Evolutionary conservation across 1,140 invertebrate species (phyloP).

Genomic region (Odontomachus brunneus): DNA sequence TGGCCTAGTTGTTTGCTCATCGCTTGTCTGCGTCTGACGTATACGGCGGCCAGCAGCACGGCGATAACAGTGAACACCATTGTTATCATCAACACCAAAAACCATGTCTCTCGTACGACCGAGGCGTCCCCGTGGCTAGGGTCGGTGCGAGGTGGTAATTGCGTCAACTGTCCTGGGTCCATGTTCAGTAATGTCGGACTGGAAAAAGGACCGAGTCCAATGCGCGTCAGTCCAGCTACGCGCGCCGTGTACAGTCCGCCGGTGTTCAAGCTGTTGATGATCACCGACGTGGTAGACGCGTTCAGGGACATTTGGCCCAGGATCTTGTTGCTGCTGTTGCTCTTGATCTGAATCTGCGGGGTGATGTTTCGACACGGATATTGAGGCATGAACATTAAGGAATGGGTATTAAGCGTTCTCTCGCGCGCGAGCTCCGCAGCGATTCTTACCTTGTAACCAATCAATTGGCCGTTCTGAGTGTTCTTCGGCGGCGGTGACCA

Average conservation of each 20-base stretch:
- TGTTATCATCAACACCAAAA: conserved; percentile 90
- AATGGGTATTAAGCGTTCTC: too few species aligned
- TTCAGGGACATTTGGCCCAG: conserved; percentile 91
- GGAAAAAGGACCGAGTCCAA: conserved; percentile 90
- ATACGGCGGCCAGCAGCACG: conserved; percentile 88
- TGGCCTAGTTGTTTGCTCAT: conserved; percentile 88
- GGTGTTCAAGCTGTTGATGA: conserved; percentile 90
- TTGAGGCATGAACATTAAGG: too few species aligned
- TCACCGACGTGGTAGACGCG: conserved; percentile 89
- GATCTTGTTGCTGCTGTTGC: conserved; percentile 87
- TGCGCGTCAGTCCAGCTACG: conserved; percentile 90
- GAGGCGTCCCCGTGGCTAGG: conserved; percentile 84
- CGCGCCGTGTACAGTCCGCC: conserved; percentile 90
- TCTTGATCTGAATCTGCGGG: conserved; percentile 88
- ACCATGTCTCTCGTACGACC: conserved; percentile 90
- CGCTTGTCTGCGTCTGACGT: conserved; percentile 87
- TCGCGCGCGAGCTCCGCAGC: not conserved
- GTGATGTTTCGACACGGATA: too few species aligned
- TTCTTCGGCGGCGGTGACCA: conserved; percentile 93
- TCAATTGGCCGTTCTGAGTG: conserved; percentile 92
- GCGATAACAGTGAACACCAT: conserved; percentile 89
- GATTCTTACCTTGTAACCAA: conserved; percentile 91
- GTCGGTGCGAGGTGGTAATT: conserved; percentile 85
- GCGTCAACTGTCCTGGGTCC: conserved; percentile 87
- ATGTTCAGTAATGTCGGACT: conserved; percentile 87